Base-by-base conservation (phyloP, 2,888 invertebrate genomes). In the Philereme transversata region DNA sequence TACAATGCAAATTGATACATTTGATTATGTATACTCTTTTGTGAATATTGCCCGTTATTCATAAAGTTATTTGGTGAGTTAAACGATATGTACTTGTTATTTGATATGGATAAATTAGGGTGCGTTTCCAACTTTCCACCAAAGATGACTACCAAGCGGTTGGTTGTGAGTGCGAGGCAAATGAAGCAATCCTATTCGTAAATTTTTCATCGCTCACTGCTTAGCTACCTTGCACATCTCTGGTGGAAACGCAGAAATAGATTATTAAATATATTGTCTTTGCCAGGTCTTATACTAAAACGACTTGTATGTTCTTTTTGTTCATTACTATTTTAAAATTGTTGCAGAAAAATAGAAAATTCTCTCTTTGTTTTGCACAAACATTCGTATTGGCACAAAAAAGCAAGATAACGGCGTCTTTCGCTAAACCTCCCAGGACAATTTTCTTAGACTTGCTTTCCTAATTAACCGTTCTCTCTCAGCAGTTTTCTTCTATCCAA, bases 1-100 rank as follows among this genome's bases (percentile, higher is more conserved):
- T 49, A 43, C 52, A 57, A 57, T 60, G 48, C 52, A 57, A 57
- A 57, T 52, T 57, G 49, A 43, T 53, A 41, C 40, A 52, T 53
- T 57, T 40, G 51, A 52, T 51, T 43, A 58, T 51, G 51, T 41
- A 5, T n/a, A 46, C 10, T 59, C 49, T 49, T 35, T 22, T 10
- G 9, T 4, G 5, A 47, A 47, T 34, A 49, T 53, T 11, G 41
- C n/a, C 43, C 22, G 4, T 7, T 47, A 49, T 48, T 43, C 53
- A 52, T 22, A 57, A 57, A 51, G 51, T 46, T 57, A 22, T 44
- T 44, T 38, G 34, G 36, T 40, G 5, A 57, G 50, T 44, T 44
- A 11, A 55, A 55, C 55, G 49, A 50, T 49, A 49, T 55, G 43
- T 9, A 43, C 34, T 36, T 33, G 34, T 50, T 22, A 22, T 22